These are phyloP conservation scores for Drosophila lutescens DNA, from an alignment of 2,888 invertebrate species.

Conservation along the genomic window DNA sequence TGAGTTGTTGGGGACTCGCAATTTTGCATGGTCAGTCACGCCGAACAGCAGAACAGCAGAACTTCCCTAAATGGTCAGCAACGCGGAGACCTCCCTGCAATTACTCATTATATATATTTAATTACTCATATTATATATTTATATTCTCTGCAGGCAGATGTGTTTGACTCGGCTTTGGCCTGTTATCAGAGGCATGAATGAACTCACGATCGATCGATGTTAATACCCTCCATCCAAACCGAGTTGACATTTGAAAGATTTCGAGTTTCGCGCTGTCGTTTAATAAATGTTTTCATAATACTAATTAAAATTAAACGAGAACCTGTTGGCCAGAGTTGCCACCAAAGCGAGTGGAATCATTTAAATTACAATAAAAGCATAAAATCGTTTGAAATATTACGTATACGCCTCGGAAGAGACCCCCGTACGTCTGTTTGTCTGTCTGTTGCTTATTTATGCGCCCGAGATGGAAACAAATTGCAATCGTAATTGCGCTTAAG, in stretches of 20 bases:
- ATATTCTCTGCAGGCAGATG: neutral
- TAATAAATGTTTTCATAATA: constrained; percentile 66
- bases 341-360: constrained; percentile 32
- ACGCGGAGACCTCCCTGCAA: constrained; percentile 6
- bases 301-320: constrained; percentile 55
- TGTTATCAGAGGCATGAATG: constrained; percentile 75
- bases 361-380: constrained; percentile 70
- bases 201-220: constrained; percentile 72
- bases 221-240: constrained; percentile 65
- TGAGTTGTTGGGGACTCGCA: constrained; percentile 16
- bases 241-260: constrained; percentile 65
- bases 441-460: constrained; percentile 42
- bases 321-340: constrained; percentile 65
- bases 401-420: constrained; percentile 51
- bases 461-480: constrained; percentile 73
- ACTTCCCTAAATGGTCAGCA: constrained; percentile 35
- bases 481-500: constrained; percentile 73
- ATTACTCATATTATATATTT: no score
- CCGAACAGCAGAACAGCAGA: neutral
- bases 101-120: constrained; percentile 9
- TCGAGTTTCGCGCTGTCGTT: constrained; percentile 23
- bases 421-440: constrained; percentile 4
- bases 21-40: constrained; percentile 31
- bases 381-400: constrained; percentile 76
- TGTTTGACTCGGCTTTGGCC: constrained; percentile 5